phyloP scores from a whole-genome alignment of 2,113 vertebrate species.

The Caranx melampygus region DNA sequence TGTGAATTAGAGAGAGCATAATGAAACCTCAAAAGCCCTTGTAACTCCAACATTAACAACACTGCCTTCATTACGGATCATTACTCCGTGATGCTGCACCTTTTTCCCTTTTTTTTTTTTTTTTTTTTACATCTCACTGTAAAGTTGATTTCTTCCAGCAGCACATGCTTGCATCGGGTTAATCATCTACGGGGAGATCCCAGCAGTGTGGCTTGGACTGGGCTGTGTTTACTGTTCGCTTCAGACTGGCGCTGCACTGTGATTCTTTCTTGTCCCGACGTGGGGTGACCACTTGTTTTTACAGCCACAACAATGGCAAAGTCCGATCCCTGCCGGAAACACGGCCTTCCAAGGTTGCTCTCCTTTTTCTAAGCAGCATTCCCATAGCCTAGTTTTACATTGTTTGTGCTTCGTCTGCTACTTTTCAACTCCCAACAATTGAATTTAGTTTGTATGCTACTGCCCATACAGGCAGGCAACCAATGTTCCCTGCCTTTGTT shows the following conservation, averaged over 20 bases:
- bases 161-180: slow-evolving; percentile 23
- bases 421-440: slow-evolving; percentile 43
- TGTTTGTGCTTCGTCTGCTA: slow-evolving; percentile 32
- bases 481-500: slow-evolving; percentile 31
- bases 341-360: neutral
- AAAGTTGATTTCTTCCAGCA: neutral
- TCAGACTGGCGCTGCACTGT: slow-evolving; percentile 46
- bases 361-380: slow-evolving; percentile 43
- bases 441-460: slow-evolving; percentile 28
- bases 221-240: slow-evolving; percentile 40
- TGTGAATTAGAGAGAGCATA: slow-evolving; percentile 50
- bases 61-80: slow-evolving; percentile 41
- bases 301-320: slow-evolving; percentile 65
- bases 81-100: slow-evolving; percentile 34
- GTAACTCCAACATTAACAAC: slow-evolving; percentile 53
- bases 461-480: slow-evolving; percentile 14
- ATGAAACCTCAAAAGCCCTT: slow-evolving; percentile 46
- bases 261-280: slow-evolving; percentile 48
- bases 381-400: slow-evolving; percentile 32
- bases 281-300: slow-evolving; percentile 64
- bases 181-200: slow-evolving; percentile 51
- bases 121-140: neutral
- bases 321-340: slow-evolving; percentile 30
- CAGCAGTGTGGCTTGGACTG: slow-evolving; percentile 30
- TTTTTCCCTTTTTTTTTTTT: slow-evolving; percentile 25